These are phyloP conservation scores for Amblyornis subalaris DNA, from an alignment of 2,113 vertebrate genomes.

Conservation along the genomic window DNA sequence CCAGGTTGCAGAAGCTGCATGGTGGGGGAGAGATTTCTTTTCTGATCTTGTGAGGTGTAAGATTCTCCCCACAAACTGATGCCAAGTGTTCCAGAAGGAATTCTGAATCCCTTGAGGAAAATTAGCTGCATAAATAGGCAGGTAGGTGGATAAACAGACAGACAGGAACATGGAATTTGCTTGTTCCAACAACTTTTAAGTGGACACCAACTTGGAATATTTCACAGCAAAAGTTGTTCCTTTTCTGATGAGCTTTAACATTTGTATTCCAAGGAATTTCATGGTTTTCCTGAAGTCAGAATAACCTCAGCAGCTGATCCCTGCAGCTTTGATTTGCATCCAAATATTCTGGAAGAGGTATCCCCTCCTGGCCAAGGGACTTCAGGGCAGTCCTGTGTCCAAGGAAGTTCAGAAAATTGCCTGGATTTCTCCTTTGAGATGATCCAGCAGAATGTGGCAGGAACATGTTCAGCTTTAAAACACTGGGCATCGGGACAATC, in stretches of 20 bases:
- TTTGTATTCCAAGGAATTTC: neutral
- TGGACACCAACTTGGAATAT: neutral
- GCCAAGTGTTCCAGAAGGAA: neutral
- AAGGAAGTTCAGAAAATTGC: neutral
- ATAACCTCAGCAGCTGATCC: neutral
- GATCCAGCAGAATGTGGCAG: accelerated
- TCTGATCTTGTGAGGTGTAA: neutral
- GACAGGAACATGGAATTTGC: neutral
- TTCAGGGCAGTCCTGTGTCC: neutral
- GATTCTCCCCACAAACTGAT: neutral
- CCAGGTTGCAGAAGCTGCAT: neutral
- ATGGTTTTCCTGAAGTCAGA: neutral
- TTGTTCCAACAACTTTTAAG: neutral
- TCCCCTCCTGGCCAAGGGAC: neutral
- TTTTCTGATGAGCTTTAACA: neutral
- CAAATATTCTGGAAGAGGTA: neutral
- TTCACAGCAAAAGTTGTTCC: neutral
- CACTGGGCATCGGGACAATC: accelerated
- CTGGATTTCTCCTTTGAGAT: neutral
- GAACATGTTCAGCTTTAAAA: neutral
- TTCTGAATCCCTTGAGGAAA: neutral
- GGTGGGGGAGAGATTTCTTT: accelerated
- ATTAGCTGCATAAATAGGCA: neutral
- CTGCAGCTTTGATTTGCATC: neutral
- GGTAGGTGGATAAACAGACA: neutral